Evolutionary conservation across 2,888 invertebrate genomes (phyloP).

Genomic region (Ochlodes sylvanus): DNA sequence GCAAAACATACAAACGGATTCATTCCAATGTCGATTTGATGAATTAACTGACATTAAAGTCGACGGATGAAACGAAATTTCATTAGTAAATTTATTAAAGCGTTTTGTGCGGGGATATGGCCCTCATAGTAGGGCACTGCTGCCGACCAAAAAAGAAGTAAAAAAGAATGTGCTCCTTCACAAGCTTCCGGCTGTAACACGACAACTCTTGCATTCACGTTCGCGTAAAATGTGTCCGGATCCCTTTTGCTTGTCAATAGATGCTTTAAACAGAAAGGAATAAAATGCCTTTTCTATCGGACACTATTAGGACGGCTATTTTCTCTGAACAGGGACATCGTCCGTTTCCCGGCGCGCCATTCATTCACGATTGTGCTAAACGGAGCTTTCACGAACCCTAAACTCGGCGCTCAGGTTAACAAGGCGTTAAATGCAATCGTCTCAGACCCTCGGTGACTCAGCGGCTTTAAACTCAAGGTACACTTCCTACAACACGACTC

Average conservation of each 20-base stretch:
- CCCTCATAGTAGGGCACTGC: too few relatives aligned
- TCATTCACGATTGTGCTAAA: conserved; percentile 17
- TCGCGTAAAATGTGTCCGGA: too few relatives aligned
- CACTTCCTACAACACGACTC: background rate
- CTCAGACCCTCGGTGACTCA: conserved; percentile 30
- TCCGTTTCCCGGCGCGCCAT: conserved; percentile 3
- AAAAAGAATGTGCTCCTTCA: too few relatives aligned
- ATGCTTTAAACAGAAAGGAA: too few relatives aligned
- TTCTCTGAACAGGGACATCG: background rate
- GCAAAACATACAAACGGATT: conserved; percentile 12
- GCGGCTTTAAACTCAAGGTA: conserved; percentile 21
- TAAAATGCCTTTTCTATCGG: too few relatives aligned
- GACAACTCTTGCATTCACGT: too few relatives aligned
- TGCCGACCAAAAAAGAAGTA: too few relatives aligned
- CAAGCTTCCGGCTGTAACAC: too few relatives aligned
- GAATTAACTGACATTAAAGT: conserved; percentile 33
- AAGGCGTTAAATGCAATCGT: conserved; percentile 31
- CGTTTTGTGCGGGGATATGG: too few relatives aligned
- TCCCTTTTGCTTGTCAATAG: too few relatives aligned
- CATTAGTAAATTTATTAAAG: conserved; percentile 20
- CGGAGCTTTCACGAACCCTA: conserved; percentile 17
- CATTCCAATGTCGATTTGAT: conserved; percentile 26
- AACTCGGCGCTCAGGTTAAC: conserved; percentile 21
- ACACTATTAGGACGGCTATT: background rate
- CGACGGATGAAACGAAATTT: conserved; percentile 21